A percentile compares a stretch with the other conserved stretches of the same genome.
Conservation (phyloP, 2,113 vertebrate species). For the Callipepla californica region DNA sequence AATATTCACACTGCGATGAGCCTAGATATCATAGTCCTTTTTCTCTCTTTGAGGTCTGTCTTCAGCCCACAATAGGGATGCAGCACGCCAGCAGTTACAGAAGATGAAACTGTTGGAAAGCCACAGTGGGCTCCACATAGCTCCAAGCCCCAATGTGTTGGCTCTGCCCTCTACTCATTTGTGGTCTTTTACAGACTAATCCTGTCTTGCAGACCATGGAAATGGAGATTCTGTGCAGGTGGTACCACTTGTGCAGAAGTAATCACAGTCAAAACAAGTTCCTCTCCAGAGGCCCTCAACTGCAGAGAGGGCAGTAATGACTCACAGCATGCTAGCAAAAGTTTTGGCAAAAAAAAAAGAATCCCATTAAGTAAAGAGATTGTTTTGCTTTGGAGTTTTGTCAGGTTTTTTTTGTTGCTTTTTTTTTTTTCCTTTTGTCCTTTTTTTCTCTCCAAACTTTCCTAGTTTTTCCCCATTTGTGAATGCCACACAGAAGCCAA, state of each 20-base stretch:
- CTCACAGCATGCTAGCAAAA: background rate
- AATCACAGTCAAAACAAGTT: slow-evolving; percentile 11
- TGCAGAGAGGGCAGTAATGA: slow-evolving; percentile 21
- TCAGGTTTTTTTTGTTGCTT: background rate
- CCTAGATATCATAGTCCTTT: background rate
- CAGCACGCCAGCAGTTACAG: background rate
- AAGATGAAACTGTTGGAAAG: background rate
- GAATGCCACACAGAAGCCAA: background rate
- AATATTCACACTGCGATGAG: background rate
- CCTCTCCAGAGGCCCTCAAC: background rate
- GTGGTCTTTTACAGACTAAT: background rate
- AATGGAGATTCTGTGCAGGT: slow-evolving; percentile 15
- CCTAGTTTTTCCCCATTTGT: background rate
- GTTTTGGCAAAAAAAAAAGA: slow-evolving; percentile 7
- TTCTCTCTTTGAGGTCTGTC: background rate
- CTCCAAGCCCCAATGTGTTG: background rate
- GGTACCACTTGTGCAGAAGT: background rate
- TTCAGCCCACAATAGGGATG: background rate
- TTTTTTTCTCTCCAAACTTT: background rate
- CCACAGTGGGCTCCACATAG: background rate
- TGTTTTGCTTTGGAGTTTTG: background rate
- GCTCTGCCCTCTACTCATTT: rapidly evolving
- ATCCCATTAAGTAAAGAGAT: background rate
- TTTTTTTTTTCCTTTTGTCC: background rate
- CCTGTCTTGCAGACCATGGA: background rate